Conservation (phyloP, 2,113 vertebrate genomes). For the Colinus virginianus region DNA sequence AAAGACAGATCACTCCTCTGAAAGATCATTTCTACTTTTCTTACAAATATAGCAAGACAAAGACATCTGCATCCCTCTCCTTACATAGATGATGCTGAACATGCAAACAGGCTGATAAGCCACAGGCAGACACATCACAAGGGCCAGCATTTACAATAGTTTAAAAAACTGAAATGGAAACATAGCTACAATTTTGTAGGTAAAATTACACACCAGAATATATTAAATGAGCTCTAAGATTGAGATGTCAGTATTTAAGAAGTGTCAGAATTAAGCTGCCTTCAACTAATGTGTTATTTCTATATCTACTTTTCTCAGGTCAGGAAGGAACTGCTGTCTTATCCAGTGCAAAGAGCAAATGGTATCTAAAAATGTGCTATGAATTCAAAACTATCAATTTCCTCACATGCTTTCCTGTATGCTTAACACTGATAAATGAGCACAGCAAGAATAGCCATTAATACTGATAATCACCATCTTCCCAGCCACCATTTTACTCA, state of each 20-base stretch:
- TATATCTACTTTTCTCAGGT: neutral
- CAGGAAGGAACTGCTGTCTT: neutral
- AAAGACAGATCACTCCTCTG: neutral
- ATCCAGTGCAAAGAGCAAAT: neutral
- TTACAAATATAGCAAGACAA: neutral
- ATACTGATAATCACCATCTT: neutral
- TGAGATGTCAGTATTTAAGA: neutral
- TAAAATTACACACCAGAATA: neutral
- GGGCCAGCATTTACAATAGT: neutral
- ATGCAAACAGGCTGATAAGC: neutral
- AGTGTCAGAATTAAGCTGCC: neutral
- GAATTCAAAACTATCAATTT: constrained; percentile 27
- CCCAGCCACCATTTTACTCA: neutral
- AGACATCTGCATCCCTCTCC: neutral
- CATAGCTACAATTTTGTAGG: neutral
- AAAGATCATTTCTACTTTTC: neutral
- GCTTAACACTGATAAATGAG: neutral
- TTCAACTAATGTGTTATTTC: neutral
- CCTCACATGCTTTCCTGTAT: neutral
- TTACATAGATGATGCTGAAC: neutral
- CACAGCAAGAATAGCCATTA: neutral
- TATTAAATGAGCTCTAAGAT: neutral
- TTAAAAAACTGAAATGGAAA: neutral
- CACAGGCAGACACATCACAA: neutral
- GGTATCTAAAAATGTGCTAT: neutral